A percentile compares a stretch with the other conserved stretches of the same genome.
Evolutionary conservation across 2,797 vertebrate genomes (phyloP).

Genomic region (Sardinella longiceps): DNA sequence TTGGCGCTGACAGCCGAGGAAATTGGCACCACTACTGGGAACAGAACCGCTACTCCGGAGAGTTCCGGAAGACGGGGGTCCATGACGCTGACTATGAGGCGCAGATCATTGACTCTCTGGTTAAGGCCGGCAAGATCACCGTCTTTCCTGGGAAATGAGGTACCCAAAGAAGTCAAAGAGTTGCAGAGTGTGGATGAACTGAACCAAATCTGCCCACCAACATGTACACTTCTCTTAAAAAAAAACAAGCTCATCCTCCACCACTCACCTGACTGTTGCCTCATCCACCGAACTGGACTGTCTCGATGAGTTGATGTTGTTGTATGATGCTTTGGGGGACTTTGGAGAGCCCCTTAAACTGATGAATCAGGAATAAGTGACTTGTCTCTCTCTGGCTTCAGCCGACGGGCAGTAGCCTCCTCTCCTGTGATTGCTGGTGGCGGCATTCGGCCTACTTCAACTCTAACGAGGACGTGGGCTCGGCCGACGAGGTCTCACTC

Average conservation of each 20-base stretch:
- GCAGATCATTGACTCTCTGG: slow-evolving; percentile 89
- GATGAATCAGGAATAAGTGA: slow-evolving; percentile 37
- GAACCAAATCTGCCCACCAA: slow-evolving; percentile 19
- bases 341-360: slow-evolving; percentile 21
- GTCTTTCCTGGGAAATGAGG: slow-evolving; percentile 88
- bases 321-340: slow-evolving; percentile 25
- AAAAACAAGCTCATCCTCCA: neutral
- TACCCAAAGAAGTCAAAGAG: neutral
- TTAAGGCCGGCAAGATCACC: slow-evolving; percentile 89
- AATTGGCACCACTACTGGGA: slow-evolving; percentile 99
- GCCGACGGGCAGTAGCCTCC: neutral
- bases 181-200: slow-evolving; percentile 5
- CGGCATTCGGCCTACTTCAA: slow-evolving; percentile 20
- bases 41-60: slow-evolving; percentile 96
- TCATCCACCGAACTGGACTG: slow-evolving; percentile 39
- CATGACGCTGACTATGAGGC: slow-evolving; percentile 97
- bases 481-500: neutral
- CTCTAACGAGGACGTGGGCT: neutral
- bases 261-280: slow-evolving; percentile 30
- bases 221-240: neutral
- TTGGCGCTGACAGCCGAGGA: slow-evolving; percentile 92
- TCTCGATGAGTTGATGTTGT: slow-evolving; percentile 33
- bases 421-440: neutral
- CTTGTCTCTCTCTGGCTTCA: slow-evolving; percentile 24
- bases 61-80: slow-evolving; percentile 97